These are phyloP conservation scores for Pseudoatta argentina DNA, from an alignment of 1,140 invertebrate genomes.

Conservation along the genomic window DNA sequence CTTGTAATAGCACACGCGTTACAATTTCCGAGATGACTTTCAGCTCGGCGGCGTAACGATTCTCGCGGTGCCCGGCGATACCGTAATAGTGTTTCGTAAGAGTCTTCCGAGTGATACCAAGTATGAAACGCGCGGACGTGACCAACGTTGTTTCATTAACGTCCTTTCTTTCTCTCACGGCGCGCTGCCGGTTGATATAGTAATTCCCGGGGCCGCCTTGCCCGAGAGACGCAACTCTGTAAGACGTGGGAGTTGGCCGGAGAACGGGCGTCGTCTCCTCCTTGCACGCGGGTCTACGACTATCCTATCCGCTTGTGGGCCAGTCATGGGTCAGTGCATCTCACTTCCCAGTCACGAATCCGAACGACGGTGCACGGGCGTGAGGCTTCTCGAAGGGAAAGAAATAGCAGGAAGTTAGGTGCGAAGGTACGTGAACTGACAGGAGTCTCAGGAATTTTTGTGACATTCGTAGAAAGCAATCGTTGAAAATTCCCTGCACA, in stretches of 20 bases:
- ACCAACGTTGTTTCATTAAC: conserved; percentile 75
- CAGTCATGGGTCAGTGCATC: conserved; percentile 85
- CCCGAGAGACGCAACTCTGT: conserved; percentile 56
- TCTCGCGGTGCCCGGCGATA: conserved; percentile 6
- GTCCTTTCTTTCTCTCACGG: conserved; percentile 73
- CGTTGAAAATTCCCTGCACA: background rate
- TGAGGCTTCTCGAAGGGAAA: conserved; percentile 64
- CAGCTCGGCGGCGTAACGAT: background rate
- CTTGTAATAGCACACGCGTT: conserved; percentile 14
- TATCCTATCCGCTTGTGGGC: conserved; percentile 78
- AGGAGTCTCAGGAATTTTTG: background rate
- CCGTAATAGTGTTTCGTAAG: conserved; percentile 65
- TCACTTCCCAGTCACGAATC: conserved; percentile 84
- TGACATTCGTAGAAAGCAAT: background rate
- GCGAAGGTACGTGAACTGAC: conserved; percentile 6
- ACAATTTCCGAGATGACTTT: conserved; percentile 33
- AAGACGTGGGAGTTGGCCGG: conserved; percentile 76
- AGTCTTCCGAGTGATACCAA: conserved; percentile 57
- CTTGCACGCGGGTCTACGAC: conserved; percentile 67
- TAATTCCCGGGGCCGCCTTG: conserved; percentile 62
- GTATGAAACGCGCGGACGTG: conserved; percentile 72
- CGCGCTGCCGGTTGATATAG: conserved; percentile 70
- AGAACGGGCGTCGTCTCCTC: conserved; percentile 81
- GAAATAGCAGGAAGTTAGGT: conserved; percentile 63
- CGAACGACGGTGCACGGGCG: conserved; percentile 66